Conservation (phyloP, 2,888 invertebrate genomes). For the Zaprionus lineosus region DNA sequence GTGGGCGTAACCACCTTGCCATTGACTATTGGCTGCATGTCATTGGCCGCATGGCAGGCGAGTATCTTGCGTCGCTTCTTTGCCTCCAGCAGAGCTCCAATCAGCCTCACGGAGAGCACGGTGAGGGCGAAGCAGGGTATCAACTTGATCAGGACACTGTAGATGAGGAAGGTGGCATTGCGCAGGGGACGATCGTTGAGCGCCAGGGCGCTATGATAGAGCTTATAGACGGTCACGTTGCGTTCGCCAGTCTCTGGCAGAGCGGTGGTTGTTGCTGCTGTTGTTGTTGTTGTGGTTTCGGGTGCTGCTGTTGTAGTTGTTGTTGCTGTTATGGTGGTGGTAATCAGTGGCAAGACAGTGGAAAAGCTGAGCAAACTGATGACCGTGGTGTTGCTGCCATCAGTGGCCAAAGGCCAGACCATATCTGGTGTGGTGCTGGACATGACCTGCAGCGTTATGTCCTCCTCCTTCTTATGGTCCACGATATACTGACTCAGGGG, state of each 20-base stretch:
- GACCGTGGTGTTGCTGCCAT: slow-evolving; percentile 29
- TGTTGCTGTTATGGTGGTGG: background rate
- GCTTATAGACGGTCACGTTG: slow-evolving; percentile 88
- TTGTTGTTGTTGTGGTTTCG: background rate
- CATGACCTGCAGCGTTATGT: slow-evolving; percentile 66
- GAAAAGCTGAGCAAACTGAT: slow-evolving; percentile 20
- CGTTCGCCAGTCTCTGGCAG: slow-evolving; percentile 66
- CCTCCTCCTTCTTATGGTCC: slow-evolving; percentile 69
- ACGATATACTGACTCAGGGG: slow-evolving; percentile 70
- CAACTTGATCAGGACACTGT: slow-evolving; percentile 95
- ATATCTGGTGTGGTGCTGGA: slow-evolving; percentile 69
- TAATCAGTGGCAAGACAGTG: slow-evolving; percentile 8
- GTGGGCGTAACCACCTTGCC: slow-evolving; percentile 75
- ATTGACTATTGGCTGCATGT: slow-evolving; percentile 81
- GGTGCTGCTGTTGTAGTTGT: slow-evolving; percentile 3
- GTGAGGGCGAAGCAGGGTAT: slow-evolving; percentile 95
- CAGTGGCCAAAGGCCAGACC: slow-evolving; percentile 36
- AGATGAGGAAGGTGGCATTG: slow-evolving; percentile 93
- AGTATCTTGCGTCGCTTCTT: slow-evolving; percentile 89
- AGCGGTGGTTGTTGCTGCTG: slow-evolving; percentile 2
- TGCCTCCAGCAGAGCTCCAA: slow-evolving; percentile 90
- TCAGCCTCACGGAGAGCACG: slow-evolving; percentile 89
- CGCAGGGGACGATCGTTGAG: slow-evolving; percentile 85
- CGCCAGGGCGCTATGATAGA: slow-evolving; percentile 87
- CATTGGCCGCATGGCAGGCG: slow-evolving; percentile 83